Evolutionary conservation across 2,113 vertebrate species (phyloP).

Genomic region (Gambusia affinis): DNA sequence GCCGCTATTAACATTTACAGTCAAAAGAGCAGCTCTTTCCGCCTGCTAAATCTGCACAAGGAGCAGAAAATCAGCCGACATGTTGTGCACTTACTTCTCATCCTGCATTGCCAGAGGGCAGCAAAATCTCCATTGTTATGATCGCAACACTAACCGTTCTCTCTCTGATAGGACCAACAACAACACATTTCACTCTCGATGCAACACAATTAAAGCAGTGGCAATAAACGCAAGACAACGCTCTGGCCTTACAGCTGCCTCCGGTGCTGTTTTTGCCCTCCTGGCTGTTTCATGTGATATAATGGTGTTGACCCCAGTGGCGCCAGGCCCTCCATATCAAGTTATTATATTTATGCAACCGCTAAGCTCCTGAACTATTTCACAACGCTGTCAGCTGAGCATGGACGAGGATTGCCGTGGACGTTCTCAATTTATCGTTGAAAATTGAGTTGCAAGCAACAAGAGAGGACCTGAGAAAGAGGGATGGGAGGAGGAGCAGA

Average conservation of each 20-base stretch:
- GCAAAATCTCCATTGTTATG: constrained; percentile 16
- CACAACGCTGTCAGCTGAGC: constrained; percentile 45
- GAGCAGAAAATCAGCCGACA: constrained; percentile 12
- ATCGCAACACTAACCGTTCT: constrained; percentile 1
- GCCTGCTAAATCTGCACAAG: constrained; percentile 8
- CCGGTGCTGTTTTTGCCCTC: constrained; percentile 23
- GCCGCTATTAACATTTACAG: background rate
- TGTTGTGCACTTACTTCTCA: background rate
- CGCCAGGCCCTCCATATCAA: constrained; percentile 48
- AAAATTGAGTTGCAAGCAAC: constrained; percentile 39
- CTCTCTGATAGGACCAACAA: constrained; percentile 15
- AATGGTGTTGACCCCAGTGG: constrained; percentile 65
- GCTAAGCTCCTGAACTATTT: constrained; percentile 60
- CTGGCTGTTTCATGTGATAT: constrained; percentile 57
- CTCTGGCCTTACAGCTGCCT: constrained; percentile 17
- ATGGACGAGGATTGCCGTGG: constrained; percentile 21
- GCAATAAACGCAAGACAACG: constrained; percentile 27
- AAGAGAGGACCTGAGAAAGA: background rate
- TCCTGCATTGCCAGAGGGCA: constrained; percentile 13
- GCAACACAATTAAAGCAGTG: constrained; percentile 43
- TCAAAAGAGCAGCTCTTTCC: background rate
- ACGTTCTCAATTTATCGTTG: constrained; percentile 46
- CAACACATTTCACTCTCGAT: constrained; percentile 19
- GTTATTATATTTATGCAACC: constrained; percentile 74
- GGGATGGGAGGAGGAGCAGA: background rate